Percentiles rank a stretch among this genome's conserved stretches.
These are phyloP conservation scores for Chymomyza procnemis DNA, from an alignment of 2,888 invertebrate species.

Conservation along the genomic window DNA sequence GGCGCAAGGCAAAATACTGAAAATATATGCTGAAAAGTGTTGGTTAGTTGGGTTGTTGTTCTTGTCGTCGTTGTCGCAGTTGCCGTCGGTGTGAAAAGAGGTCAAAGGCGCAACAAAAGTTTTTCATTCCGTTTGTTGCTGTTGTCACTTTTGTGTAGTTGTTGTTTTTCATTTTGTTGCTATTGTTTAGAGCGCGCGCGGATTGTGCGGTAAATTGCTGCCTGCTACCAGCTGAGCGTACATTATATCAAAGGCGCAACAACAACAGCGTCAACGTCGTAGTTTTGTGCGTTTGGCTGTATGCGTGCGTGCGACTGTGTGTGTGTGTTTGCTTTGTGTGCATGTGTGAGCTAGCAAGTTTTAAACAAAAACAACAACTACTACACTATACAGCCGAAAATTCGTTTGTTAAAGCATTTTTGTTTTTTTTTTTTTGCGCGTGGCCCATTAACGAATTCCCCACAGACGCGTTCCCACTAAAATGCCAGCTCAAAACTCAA, in stretches of 20 bases:
- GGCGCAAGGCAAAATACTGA: conserved; percentile 10
- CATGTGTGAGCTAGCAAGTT: conserved; percentile 34
- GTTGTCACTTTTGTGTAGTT: not conserved
- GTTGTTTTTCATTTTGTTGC: not conserved
- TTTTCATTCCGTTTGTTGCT: conserved; percentile 10
- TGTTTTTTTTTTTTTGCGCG: too few relatives aligned
- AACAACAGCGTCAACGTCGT: not conserved
- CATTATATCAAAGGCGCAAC: not conserved
- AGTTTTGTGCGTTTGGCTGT: not conserved
- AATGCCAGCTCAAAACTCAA: conserved; percentile 49
- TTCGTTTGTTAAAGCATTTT: conserved; percentile 43
- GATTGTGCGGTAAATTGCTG: conserved; percentile 44
- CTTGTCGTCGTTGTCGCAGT: conserved; percentile 9
- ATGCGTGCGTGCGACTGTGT: not conserved
- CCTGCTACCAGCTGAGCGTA: not conserved
- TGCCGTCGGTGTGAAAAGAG: conserved; percentile 59
- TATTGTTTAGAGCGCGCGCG: conserved; percentile 2
- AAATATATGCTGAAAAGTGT: conserved; percentile 27
- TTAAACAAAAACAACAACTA: conserved; percentile 42
- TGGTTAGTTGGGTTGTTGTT: conserved; percentile 29
- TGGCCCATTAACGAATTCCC: conserved; percentile 52
- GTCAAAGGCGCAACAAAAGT: conserved; percentile 69
- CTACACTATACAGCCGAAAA: conserved; percentile 17
- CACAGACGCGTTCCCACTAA: conserved; percentile 4
- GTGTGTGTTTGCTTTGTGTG: conserved; percentile 9